Conservation (phyloP, 2,797 vertebrate species). For the Rhinichthys osculus region DNA sequence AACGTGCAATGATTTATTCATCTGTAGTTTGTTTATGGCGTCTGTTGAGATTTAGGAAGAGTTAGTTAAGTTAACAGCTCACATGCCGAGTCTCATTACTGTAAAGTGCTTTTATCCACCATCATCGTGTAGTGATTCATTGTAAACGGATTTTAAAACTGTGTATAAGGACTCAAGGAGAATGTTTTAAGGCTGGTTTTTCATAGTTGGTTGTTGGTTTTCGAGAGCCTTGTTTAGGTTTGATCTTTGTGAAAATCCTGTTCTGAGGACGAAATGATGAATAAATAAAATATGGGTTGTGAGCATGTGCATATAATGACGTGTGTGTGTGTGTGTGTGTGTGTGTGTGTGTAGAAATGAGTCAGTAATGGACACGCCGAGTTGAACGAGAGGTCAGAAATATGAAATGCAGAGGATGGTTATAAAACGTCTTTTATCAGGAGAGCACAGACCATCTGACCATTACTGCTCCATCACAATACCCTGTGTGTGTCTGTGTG, state of each 20-base stretch:
- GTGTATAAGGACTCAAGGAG: background rate
- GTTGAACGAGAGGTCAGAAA: slow-evolving; percentile 24
- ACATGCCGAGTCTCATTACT: slow-evolving; percentile 8
- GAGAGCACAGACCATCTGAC: too few species aligned
- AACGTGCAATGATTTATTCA: slow-evolving; percentile 2
- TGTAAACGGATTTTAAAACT: background rate
- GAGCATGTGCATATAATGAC: too few species aligned
- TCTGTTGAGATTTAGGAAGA: slow-evolving; percentile 3
- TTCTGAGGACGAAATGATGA: background rate
- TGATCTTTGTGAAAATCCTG: background rate
- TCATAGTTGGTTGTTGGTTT: too few species aligned
- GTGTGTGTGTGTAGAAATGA: slow-evolving; percentile 48
- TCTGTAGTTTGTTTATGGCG: slow-evolving; percentile 14
- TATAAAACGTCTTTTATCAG: slow-evolving; percentile 36
- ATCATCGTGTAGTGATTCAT: background rate
- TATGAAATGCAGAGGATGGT: slow-evolving; percentile 1
- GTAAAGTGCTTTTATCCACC: background rate
- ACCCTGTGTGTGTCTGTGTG: too few species aligned
- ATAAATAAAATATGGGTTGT: background rate
- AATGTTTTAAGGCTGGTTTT: background rate
- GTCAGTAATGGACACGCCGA: background rate
- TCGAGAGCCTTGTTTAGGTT: background rate
- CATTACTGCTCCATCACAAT: too few species aligned
- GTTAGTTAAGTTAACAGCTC: slow-evolving; percentile 1
- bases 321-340: background rate